Percentiles rank a stretch among this genome's conserved stretches.
Evolutionary conservation across 2,888 invertebrate genomes (phyloP).

Genomic region (Calameuta filiformis): DNA sequence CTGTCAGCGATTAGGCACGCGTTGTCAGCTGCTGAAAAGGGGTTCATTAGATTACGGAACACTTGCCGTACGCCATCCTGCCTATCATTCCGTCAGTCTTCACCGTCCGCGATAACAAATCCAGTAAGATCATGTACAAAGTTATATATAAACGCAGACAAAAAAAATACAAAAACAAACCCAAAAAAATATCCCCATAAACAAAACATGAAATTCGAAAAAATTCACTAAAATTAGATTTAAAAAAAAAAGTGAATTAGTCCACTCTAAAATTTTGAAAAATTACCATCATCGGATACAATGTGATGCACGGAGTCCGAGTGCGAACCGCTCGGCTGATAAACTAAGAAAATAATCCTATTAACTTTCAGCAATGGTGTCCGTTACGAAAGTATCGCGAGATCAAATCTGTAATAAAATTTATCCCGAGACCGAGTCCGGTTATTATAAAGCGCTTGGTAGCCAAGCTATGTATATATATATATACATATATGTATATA

Average conservation of each 20-base stretch:
- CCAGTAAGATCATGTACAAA: not conserved
- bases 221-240: not conserved
- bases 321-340: not conserved
- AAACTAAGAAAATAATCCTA: not conserved
- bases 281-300: not conserved
- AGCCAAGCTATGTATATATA: not conserved
- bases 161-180: not conserved
- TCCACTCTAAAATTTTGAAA: not conserved
- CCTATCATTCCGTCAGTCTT: constrained; percentile 31
- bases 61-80: constrained; percentile 34
- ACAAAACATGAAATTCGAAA: not conserved
- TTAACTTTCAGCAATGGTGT: not conserved
- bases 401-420: constrained; percentile 4
- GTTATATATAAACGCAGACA: not conserved
- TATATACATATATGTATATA: too few relatives aligned
- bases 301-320: not conserved
- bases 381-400: not conserved
- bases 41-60: constrained; percentile 47
- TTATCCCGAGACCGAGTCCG: not conserved
- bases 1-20: constrained; percentile 49
- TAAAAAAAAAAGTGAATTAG: too few relatives aligned
- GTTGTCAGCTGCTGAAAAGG: constrained; percentile 47
- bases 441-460: constrained; percentile 4
- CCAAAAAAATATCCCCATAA: not conserved
- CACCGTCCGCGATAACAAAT: not conserved